Percentiles rank a stretch among this genome's conserved stretches.
Conservation (phyloP, 2,797 vertebrate species). For the Amphiprion clarkii region DNA sequence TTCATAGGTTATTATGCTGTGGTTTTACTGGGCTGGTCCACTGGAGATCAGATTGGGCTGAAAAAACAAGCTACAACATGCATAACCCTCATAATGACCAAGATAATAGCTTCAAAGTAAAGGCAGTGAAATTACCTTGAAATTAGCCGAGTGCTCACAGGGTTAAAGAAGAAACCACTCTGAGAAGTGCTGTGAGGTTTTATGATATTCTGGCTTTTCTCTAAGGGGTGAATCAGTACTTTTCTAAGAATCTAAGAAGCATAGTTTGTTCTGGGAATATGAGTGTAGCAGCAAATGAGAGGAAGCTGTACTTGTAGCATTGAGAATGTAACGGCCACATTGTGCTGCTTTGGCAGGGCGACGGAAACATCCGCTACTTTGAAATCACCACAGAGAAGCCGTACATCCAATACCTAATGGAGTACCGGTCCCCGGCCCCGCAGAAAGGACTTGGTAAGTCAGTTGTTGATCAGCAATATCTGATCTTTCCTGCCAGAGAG, state of each 20-base stretch:
- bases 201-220: background rate
- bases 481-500: slow-evolving; percentile 20
- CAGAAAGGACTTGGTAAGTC: slow-evolving; percentile 96
- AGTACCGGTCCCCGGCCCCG: slow-evolving; percentile 95
- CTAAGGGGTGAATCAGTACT: too few relatives aligned
- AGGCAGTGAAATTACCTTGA: too few relatives aligned
- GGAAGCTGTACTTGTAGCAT: background rate
- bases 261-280: background rate
- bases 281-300: background rate
- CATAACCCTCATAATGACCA: too few relatives aligned
- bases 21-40: too few relatives aligned
- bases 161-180: too few relatives aligned
- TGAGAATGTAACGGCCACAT: background rate
- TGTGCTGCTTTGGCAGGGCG: slow-evolving; percentile 86
- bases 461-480: slow-evolving; percentile 13
- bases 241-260: background rate
- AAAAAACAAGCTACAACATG: too few relatives aligned
- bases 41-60: too few relatives aligned
- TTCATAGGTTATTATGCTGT: too few relatives aligned
- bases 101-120: too few relatives aligned
- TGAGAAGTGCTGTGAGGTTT: background rate
- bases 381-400: slow-evolving; percentile 96
- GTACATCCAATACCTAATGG: slow-evolving; percentile 96
- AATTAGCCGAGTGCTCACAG: too few relatives aligned
- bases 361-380: slow-evolving; percentile 98